Conservation (phyloP, 2,888 invertebrate genomes). For the Aphodius sticticus region DNA sequence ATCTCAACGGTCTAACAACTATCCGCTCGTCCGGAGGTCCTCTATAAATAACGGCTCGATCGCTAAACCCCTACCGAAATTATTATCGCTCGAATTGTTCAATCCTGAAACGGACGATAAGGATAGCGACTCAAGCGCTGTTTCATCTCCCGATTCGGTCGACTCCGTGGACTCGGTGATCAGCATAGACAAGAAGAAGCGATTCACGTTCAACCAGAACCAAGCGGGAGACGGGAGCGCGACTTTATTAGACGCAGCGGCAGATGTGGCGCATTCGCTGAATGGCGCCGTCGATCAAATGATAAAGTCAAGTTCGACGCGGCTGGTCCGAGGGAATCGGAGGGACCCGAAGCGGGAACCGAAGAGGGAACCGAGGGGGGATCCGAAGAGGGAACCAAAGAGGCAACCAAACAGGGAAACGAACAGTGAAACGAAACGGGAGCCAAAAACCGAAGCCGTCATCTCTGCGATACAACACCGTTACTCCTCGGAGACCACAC, state of each 20-base stretch:
- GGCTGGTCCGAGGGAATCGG: slow-evolving; percentile 58
- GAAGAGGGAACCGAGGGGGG: slow-evolving; percentile 56
- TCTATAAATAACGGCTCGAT: slow-evolving; percentile 65
- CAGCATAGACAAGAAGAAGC: slow-evolving; percentile 19
- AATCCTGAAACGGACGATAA: slow-evolving; percentile 91
- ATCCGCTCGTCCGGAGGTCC: slow-evolving; percentile 77
- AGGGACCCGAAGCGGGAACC: slow-evolving; percentile 50
- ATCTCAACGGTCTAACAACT: slow-evolving; percentile 64
- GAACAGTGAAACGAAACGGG: no score
- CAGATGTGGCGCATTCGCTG: slow-evolving; percentile 70
- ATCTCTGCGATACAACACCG: slow-evolving; percentile 50
- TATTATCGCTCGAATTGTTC: slow-evolving; percentile 83
- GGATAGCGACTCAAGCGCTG: slow-evolving; percentile 88
- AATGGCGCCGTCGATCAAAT: slow-evolving; percentile 75
- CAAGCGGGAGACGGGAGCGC: slow-evolving; percentile 29
- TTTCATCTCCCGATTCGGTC: slow-evolving; percentile 87
- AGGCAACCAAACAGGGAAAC: slow-evolving; percentile 48
- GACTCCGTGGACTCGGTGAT: slow-evolving; percentile 75
- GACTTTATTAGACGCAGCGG: slow-evolving; percentile 67
- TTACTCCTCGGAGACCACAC: slow-evolving; percentile 49
- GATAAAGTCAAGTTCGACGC: slow-evolving; percentile 70
- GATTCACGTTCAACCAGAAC: slow-evolving; percentile 27
- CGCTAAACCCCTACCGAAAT: slow-evolving; percentile 74
- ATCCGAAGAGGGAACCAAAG: slow-evolving; percentile 59
- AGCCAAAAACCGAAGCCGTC: no score